Percentiles rank a stretch among this genome's conserved stretches.
Conservation (phyloP, 2,113 vertebrate species). For the Xerus inauris region DNA sequence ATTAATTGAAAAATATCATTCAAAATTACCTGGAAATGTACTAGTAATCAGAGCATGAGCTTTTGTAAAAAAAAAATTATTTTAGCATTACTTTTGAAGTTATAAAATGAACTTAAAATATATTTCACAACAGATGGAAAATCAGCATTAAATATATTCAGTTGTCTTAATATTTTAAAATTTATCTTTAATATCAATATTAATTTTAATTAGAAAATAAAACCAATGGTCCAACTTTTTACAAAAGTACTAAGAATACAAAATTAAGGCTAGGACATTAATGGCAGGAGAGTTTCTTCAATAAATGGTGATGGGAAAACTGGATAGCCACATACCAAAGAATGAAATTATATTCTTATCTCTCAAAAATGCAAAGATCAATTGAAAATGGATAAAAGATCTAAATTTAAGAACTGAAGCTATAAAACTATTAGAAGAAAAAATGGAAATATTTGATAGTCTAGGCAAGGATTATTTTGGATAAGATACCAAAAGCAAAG, state of each 20-base stretch:
- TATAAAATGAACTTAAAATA: background rate
- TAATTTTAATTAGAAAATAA: conserved; percentile 51
- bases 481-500: background rate
- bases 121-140: conserved; percentile 63
- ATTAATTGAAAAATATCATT: background rate
- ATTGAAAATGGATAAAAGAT: background rate
- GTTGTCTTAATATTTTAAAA: background rate
- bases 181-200: too few relatives aligned
- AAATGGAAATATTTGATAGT: too few relatives aligned
- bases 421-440: background rate
- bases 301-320: background rate
- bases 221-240: conserved; percentile 6
- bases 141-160: conserved; percentile 68
- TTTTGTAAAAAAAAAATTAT: background rate
- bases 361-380: background rate
- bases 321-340: background rate
- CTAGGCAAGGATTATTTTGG: background rate
- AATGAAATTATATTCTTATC: background rate
- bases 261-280: background rate
- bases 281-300: too few relatives aligned
- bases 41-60: background rate
- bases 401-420: background rate
- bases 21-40: background rate
- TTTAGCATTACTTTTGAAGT: background rate
- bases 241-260: background rate